A percentile compares a stretch with the other conserved stretches of the same genome.
Conservation (phyloP, 64 coral and sea anemone species). For the Orbicella faveolata region DNA sequence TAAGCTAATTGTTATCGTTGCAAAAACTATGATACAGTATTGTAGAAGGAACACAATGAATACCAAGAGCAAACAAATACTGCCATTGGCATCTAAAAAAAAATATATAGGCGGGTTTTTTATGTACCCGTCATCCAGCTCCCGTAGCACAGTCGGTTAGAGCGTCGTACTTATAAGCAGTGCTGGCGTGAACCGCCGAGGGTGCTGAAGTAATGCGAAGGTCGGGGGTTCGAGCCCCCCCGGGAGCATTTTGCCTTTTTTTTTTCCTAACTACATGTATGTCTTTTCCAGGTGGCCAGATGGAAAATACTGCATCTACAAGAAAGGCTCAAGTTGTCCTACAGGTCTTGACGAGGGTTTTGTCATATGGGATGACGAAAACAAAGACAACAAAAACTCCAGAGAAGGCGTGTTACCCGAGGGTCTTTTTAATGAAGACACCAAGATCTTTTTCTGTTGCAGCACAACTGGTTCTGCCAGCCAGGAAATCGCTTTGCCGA, state of each 20-base stretch:
- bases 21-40: too few relatives aligned
- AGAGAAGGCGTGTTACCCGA: slow-evolving; percentile 74
- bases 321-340: slow-evolving; percentile 81
- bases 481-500: slow-evolving; percentile 63
- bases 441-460: slow-evolving; percentile 94
- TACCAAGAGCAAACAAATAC: too few relatives aligned
- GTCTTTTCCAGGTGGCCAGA: slow-evolving; percentile 78
- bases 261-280: neutral
- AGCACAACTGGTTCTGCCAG: slow-evolving; percentile 71
- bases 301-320: slow-evolving; percentile 97
- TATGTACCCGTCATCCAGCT: too few relatives aligned
- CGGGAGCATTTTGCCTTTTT: neutral
- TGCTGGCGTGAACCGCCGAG: neutral
- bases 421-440: slow-evolving; percentile 82
- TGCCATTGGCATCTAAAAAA: too few relatives aligned
- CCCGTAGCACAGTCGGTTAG: slow-evolving; percentile 10
- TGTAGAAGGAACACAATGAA: too few relatives aligned
- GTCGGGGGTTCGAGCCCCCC: slow-evolving; percentile 4
- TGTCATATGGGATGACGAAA: slow-evolving; percentile 98
- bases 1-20: too few relatives aligned
- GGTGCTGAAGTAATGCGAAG: slow-evolving; percentile 13
- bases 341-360: slow-evolving; percentile 80
- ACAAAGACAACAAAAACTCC: slow-evolving; percentile 87
- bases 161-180: slow-evolving; percentile 21
- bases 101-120: too few relatives aligned